A percentile compares a stretch with the other conserved stretches of the same genome.
These are phyloP conservation scores for Pemphredon lugubris DNA, from an alignment of 2,888 invertebrate species.

Conservation along the genomic window DNA sequence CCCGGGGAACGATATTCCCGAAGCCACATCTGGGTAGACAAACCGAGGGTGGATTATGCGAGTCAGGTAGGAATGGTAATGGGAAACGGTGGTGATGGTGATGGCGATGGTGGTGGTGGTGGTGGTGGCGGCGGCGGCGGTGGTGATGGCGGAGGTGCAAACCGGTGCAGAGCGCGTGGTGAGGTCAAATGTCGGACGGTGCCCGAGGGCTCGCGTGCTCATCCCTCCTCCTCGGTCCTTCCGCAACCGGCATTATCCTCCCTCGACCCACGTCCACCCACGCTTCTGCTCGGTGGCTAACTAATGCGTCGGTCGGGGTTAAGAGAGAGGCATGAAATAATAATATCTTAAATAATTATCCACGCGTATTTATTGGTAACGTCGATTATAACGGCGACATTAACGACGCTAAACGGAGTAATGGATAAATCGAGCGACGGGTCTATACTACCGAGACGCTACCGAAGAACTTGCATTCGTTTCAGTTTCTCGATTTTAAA, in stretches of 20 bases:
- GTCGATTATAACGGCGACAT: too few relatives aligned
- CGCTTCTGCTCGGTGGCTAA: conserved; percentile 39
- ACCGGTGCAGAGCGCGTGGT: conserved; percentile 74
- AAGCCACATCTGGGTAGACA: conserved; percentile 10
- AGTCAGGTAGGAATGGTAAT: conserved; percentile 61
- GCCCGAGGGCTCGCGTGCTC: conserved; percentile 78
- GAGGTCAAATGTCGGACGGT: conserved; percentile 79
- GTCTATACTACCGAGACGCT: too few relatives aligned
- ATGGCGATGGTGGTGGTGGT: too few relatives aligned
- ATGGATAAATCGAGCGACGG: too few relatives aligned
- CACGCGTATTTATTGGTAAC: not conserved
- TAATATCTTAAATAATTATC: conserved; percentile 5
- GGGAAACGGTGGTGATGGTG: conserved; percentile 22
- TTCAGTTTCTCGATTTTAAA: too few relatives aligned
- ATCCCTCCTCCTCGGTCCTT: conserved; percentile 59
- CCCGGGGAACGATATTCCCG: too few relatives aligned
- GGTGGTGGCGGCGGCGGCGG: too few relatives aligned
- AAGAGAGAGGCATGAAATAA: conserved; percentile 20
- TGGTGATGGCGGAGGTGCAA: conserved; percentile 52
- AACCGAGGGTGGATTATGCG: conserved; percentile 50
- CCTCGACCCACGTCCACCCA: conserved; percentile 53
- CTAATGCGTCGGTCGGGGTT: conserved; percentile 36
- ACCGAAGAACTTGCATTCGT: too few relatives aligned
- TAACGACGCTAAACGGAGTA: too few relatives aligned
- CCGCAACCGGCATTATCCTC: conserved; percentile 33